Evolutionary conservation across 2,797 vertebrate species (phyloP).

Genomic region (Synaphobranchus kaupii): DNA sequence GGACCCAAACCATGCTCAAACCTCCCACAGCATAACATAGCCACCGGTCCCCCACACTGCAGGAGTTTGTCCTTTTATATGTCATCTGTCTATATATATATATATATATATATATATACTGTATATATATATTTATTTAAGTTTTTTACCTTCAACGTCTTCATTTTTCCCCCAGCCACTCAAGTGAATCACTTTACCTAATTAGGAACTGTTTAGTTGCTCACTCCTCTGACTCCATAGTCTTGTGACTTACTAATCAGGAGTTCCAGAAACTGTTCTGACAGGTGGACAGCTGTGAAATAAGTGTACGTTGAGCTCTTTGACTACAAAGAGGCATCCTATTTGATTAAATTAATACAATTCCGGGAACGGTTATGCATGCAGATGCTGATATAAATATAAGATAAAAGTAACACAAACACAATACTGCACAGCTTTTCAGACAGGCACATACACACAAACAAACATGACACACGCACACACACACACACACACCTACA

Average conservation of each 20-base stretch:
- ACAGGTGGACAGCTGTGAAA: background rate
- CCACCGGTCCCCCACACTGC: too few relatives aligned
- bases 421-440: background rate
- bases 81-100: too few relatives aligned
- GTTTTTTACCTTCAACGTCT: background rate
- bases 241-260: background rate
- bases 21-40: too few relatives aligned
- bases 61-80: too few relatives aligned
- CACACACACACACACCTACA: background rate
- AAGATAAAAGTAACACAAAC: background rate
- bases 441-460: too few relatives aligned
- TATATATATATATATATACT: too few relatives aligned
- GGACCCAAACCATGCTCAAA: too few relatives aligned
- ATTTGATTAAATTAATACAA: background rate
- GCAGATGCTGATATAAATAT: background rate
- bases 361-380: background rate
- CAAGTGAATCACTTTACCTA: constrained; percentile 8
- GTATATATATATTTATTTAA: background rate
- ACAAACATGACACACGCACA: background rate
- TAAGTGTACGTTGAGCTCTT: background rate
- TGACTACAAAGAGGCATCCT: background rate
- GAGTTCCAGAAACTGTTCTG: background rate
- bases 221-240: background rate
- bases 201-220: background rate
- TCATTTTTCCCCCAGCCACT: background rate